Base-by-base conservation (phyloP, 2,888 invertebrate genomes). In the Microctonus brassicae region DNA sequence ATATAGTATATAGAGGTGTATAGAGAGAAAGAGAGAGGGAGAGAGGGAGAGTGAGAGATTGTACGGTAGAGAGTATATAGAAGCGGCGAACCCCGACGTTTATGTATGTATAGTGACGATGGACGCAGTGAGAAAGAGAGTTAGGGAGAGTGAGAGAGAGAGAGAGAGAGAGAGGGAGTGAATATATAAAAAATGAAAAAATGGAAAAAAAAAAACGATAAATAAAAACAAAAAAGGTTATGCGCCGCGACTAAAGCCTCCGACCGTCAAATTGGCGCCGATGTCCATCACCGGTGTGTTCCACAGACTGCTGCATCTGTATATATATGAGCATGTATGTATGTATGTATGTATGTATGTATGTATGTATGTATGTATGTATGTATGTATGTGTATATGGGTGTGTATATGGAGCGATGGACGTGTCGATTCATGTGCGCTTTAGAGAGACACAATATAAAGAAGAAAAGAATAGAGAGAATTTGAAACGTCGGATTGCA, bases 241-340 rank as follows among this genome's bases (percentile, higher is more conserved):
- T 47, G 47, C 47, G 47, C 81, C 83, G 84, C 82, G 84, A 82
- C 79, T 80, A 81, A 80, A 81, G 83, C 85, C 82, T 82, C 84
- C 81, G 81, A 87, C 83, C 87, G 86, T 86, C 87, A 87, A 87
- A 87, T 87, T 86, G 87, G 87, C 87, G 87, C 87, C 87, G 87
- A 86, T 87, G 87, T 86, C 86, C 86, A 87, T 87, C 87, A 86
- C 81, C 82, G 83, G 80, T 81, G 82, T 80, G 78, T 76, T 75
- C 71, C 75, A 75, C 76, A 75, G 76, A 76, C 74, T 76, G 77
- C 74, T 75, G 75, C 74, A 68, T 69, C 69, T 75, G 73, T 29
- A 29, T 29, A 29, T 29, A 29, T 29, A 29, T 77, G 74, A 74
- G 70, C 72, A 61, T 73, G 66, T 71, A n/a, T 77, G 69, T n/a